A percentile compares a stretch with the other conserved stretches of the same genome.
Conservation (phyloP, 2,888 invertebrate genomes). For the Yponomeuta evonymella region DNA sequence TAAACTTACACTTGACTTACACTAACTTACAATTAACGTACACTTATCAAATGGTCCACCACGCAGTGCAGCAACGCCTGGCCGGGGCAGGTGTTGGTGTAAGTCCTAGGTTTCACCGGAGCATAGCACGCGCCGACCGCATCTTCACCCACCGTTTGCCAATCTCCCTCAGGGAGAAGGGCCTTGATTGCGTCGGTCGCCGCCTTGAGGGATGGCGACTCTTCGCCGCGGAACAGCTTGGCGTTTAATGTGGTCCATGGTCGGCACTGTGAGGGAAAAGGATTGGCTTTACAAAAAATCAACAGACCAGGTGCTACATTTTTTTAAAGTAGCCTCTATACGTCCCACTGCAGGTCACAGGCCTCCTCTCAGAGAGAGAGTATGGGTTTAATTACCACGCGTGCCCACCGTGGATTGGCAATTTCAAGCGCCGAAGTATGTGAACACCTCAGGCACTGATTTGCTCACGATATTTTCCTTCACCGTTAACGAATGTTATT, state of each 20-base stretch:
- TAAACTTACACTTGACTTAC: neutral
- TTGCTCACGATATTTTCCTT: too few species aligned
- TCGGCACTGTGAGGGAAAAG: constrained; percentile 41
- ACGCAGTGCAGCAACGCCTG: constrained; percentile 57
- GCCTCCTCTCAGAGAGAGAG: too few species aligned
- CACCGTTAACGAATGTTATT: too few species aligned
- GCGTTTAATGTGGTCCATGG: constrained; percentile 55
- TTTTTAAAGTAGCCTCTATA: too few species aligned
- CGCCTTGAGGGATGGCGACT: constrained; percentile 35
- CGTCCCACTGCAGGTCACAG: too few species aligned
- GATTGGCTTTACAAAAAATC: neutral
- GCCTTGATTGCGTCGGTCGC: constrained; percentile 31
- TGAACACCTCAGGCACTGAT: too few species aligned
- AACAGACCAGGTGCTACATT: too few species aligned
- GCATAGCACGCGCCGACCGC: constrained; percentile 45
- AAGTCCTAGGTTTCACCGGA: constrained; percentile 33
- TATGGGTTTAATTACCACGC: too few species aligned
- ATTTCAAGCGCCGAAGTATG: too few species aligned
- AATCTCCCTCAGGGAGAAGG: constrained; percentile 38
- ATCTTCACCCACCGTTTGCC: constrained; percentile 37
- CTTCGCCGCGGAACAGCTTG: constrained; percentile 42
- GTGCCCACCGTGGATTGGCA: too few species aligned
- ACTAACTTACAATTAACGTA: constrained; percentile 27
- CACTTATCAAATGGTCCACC: constrained; percentile 54
- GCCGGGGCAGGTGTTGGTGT: constrained; percentile 54